These are phyloP conservation scores for Osmoderma eremita DNA, from an alignment of 2,888 invertebrate species.

Conservation along the genomic window DNA sequence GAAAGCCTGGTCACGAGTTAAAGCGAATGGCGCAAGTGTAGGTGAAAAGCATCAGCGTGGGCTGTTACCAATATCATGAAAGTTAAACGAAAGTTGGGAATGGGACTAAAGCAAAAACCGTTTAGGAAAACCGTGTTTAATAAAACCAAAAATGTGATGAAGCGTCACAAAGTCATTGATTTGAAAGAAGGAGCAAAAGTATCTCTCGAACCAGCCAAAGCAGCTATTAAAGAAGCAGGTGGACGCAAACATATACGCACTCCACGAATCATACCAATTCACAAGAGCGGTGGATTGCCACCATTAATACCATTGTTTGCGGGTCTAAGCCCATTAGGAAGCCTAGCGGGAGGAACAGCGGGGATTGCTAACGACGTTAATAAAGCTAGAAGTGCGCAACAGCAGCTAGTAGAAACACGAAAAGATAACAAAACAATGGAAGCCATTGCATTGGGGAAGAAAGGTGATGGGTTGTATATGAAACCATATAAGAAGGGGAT, in stretches of 20 bases:
- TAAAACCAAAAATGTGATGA: too few species aligned
- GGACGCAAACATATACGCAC: slow-evolving; percentile 9
- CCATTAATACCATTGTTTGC: slow-evolving; percentile 49
- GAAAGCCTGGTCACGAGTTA: too few species aligned
- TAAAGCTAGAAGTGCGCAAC: not conserved
- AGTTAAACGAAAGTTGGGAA: too few species aligned
- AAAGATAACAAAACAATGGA: not conserved
- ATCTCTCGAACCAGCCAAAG: slow-evolving; percentile 32
- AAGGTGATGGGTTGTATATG: not conserved
- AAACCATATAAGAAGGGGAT: too few species aligned
- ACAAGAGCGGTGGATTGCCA: slow-evolving; percentile 49
- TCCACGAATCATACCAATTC: slow-evolving; percentile 39
- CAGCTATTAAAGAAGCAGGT: slow-evolving; percentile 34
- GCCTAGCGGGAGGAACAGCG: not conserved
- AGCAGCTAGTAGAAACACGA: not conserved
- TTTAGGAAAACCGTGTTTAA: too few species aligned
- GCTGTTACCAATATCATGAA: too few species aligned
- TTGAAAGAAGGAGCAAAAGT: too few species aligned
- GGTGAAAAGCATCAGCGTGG: too few species aligned
- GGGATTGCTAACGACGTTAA: not conserved
- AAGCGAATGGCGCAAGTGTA: too few species aligned
- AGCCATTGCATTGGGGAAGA: not conserved
- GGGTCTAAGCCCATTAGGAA: too few species aligned
- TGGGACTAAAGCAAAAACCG: too few species aligned
- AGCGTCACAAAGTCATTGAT: too few species aligned